A percentile compares a stretch with the other conserved stretches of the same genome.
phyloP scores from a whole-genome alignment of 2,888 invertebrate species.

The Polymixis flavicincta region DNA sequence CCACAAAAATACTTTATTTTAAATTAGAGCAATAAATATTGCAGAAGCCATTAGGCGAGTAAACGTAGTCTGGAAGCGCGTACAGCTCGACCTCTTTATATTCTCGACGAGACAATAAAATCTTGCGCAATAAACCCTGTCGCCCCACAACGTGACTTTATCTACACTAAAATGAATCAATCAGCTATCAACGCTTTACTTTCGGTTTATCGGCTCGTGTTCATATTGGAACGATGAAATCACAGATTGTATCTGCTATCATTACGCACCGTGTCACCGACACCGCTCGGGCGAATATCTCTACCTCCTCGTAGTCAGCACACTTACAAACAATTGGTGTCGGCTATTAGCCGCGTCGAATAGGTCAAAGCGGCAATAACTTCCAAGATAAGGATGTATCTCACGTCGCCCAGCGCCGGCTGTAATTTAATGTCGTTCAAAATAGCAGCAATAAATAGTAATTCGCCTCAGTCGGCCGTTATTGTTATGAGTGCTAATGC shows the following conservation, averaged over 20 bases:
- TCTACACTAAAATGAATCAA: conserved; percentile 84
- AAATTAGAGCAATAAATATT: conserved; percentile 75
- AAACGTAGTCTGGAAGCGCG: conserved; percentile 51
- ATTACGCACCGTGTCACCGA: conserved; percentile 56
- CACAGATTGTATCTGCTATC: conserved; percentile 65
- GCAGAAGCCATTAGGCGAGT: conserved; percentile 69
- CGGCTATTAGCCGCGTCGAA: conserved; percentile 69
- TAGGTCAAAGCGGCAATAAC: conserved; percentile 76
- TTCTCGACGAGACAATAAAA: conserved; percentile 81
- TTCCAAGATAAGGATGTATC: conserved; percentile 71
- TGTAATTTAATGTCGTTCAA: conserved; percentile 77
- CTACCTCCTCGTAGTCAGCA: conserved; percentile 53
- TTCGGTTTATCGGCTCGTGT: conserved; percentile 73
- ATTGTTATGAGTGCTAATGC: conserved; percentile 82
- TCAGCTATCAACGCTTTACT: conserved; percentile 78
- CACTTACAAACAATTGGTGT: conserved; percentile 70
- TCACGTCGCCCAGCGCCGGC: conserved; percentile 64
- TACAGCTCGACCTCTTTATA: conserved; percentile 71
- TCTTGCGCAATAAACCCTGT: conserved; percentile 76
- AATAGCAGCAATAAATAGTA: conserved; percentile 80
- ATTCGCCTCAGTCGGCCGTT: conserved; percentile 76
- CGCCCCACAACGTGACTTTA: conserved; percentile 77
- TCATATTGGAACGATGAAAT: conserved; percentile 68
- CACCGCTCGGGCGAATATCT: conserved; percentile 40
- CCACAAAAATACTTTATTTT: conserved; percentile 61